Evolutionary conservation across 2,113 vertebrate species (phyloP), one percentile per base, ranked within the genome.

Genomic region (Desmodus rotundus): DNA sequence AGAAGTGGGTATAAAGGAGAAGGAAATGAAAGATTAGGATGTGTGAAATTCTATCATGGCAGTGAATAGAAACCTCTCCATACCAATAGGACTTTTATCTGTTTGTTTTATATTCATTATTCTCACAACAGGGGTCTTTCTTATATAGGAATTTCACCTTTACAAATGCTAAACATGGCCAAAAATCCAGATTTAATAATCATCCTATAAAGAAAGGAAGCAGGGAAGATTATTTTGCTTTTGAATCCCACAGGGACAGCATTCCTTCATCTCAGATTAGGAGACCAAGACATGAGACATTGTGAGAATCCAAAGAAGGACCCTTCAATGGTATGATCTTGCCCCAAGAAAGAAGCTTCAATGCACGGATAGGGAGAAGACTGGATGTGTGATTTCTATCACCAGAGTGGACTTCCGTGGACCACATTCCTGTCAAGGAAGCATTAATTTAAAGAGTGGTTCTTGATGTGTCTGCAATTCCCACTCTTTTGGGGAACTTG

Each of bases 171-270:
- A 95, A 87, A 92, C 95, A 56, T 67, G 74, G 15, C 43, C 11
- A 12, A 31, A 94, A 95, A 87, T 84, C 5, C 43, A 92, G n/a
- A 63, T 11, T 95, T 90, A 56, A 70, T 45, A 41, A 89, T 92
- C 17, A 41, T 16, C 20, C 67, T 87, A 45, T 54, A 81, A 81
- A 93, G 43, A 94, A 91, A 86, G 22, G 41, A 93, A 92, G 41
- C 56, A 5, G 43, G 33, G 81, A 80, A 87, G 47, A 81, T 54
- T 81, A 54, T 65, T 84, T 70, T 72, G 36, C 41, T 58, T 90
- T 96, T 41, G 70, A 93, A 2, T 52, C 65, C 52, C 50, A 61
- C 1, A 90, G 65, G 17, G 9, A 95, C 89, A 95, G 56, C 41
- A 84, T 74, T 3, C 36, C 8, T 93, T 89, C 38, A 68, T 68